Evolutionary conservation across 2,113 vertebrate genomes (phyloP).

Genomic region (Nycticryphes semicollaris): DNA sequence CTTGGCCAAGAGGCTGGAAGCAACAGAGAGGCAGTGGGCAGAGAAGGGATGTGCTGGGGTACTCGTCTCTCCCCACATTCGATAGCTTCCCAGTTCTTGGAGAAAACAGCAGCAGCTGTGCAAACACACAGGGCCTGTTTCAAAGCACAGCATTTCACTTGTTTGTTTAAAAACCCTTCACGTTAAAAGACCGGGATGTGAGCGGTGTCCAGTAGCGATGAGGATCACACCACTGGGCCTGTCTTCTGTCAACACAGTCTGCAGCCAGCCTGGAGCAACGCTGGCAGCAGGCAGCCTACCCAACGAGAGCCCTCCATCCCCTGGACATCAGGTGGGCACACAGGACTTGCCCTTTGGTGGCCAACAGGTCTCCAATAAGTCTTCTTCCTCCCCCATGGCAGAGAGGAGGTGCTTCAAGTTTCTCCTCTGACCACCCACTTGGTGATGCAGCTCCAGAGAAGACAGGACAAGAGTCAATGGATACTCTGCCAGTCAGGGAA

Average conservation of each 20-base stretch:
- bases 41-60: not conserved
- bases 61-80: not conserved
- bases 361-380: not conserved
- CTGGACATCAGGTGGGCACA: not conserved
- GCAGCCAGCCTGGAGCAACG: not conserved
- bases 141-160: not conserved
- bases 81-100: not conserved
- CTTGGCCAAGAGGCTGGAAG: not conserved
- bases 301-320: not conserved
- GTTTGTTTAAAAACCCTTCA: not conserved
- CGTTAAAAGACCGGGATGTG: not conserved
- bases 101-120: slow-evolving; percentile 5
- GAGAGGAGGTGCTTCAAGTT: not conserved
- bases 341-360: not conserved
- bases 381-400: not conserved
- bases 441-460: not conserved
- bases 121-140: not conserved
- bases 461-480: too few species aligned
- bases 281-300: not conserved
- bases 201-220: not conserved
- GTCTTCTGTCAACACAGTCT: not conserved
- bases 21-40: not conserved
- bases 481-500: not conserved
- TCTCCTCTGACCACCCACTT: not conserved
- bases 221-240: not conserved